Evolutionary conservation across 2,113 vertebrate species (phyloP).

Genomic region (Patagioenas fasciata): DNA sequence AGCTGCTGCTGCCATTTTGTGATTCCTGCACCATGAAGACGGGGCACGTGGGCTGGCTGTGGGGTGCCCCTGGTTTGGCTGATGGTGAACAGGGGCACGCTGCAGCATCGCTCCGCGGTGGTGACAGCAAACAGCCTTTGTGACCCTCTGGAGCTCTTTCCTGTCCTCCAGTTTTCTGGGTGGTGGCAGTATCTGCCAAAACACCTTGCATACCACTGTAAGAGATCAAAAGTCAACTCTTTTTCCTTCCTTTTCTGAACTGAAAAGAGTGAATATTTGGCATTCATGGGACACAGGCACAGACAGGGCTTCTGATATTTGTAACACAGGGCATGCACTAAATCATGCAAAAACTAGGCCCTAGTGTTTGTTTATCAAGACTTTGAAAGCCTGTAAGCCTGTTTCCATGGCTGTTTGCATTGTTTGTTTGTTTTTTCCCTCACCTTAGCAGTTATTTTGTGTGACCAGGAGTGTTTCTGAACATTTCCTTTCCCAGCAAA

Average conservation of each 20-base stretch:
- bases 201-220: rapidly evolving
- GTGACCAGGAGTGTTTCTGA: background rate
- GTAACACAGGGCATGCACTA: background rate
- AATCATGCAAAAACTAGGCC: background rate
- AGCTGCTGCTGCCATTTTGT: background rate
- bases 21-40: rapidly evolving
- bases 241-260: background rate
- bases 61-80: background rate
- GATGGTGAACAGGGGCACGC: background rate
- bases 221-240: background rate
- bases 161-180: background rate
- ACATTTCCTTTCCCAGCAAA: background rate
- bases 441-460: background rate
- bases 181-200: background rate
- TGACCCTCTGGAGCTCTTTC: background rate
- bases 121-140: background rate
- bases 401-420: background rate
- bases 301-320: background rate
- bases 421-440: background rate
- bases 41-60: background rate
- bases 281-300: background rate
- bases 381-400: background rate
- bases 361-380: background rate
- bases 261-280: background rate
- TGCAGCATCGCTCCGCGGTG: background rate